Evolutionary conservation across 92 coral and sea anemone genomes (phyloP), one percentile per base, ranked within the genome.

Genomic region (Zoanthus gigantus): DNA sequence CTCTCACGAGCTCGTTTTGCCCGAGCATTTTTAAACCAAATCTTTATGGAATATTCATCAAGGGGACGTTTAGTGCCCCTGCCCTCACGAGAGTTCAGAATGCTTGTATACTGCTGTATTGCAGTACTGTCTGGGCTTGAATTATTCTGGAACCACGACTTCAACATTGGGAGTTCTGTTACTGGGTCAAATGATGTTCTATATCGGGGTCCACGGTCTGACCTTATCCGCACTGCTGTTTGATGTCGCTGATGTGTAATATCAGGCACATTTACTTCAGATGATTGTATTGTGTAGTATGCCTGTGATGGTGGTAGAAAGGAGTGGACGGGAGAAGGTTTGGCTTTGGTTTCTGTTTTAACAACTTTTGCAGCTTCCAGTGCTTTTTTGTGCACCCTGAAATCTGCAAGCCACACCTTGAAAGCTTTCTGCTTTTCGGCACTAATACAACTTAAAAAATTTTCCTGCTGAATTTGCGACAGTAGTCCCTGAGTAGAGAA

Each of bases 1-100:
- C 11, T 47, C 54, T 81, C 74, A 6, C 85, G 74, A 18, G 85
- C 66, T 13, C 29, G 53, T 52, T 90, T 74, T 4, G 94, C 94
- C 54, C 94, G 83, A 1, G 94, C 77, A 78, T 92, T 92, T 34
- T 92, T 92, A 61, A 92, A 92, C 94, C 94, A 92, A 44, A 89
- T 92, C 60, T 89, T 86, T 44, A 92, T 91, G 0, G 92, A 88
- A 48, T 84, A 71, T 4, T 92, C 92, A 23, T 90, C 88, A 16
- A 92, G 88, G 17, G 90, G 94, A 5, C 69, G 46, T 56, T 84
- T 84, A 4, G 86, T 85, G 23, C 71, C 80, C 74, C 86, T 11
- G 15, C 67, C 65, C 32, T 84, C 87, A 29, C 71, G 69, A 7
- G 87, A 58, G 46, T 92, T 92, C 28, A 92, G 83, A 74, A 89